phyloP scores from a whole-genome alignment of 2,888 invertebrate species.

The Caradrina clavipalpis region DNA sequence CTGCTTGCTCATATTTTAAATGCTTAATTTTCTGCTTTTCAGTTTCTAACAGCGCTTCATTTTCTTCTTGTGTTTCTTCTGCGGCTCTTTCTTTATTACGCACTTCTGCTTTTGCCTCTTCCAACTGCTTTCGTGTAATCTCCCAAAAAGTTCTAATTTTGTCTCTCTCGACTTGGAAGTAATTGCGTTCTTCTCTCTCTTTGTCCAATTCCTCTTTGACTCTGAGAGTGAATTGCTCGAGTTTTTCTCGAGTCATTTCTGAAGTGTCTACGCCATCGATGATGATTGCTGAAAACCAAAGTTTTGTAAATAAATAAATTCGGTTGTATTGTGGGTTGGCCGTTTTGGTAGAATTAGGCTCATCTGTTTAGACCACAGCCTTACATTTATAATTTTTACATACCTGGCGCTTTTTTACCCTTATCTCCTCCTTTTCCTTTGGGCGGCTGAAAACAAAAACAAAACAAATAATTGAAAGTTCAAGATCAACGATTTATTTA shows the following conservation, averaged over 20 bases:
- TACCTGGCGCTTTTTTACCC: constrained; percentile 84
- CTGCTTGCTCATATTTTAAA: constrained; percentile 97
- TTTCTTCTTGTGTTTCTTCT: constrained; percentile 96
- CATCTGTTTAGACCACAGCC: too few species aligned
- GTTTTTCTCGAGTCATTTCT: constrained; percentile 97
- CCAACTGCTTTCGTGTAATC: constrained; percentile 96
- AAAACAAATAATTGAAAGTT: neutral
- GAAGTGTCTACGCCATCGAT: constrained; percentile 98
- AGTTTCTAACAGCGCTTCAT: constrained; percentile 96
- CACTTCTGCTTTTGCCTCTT: constrained; percentile 94
- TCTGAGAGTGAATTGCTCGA: constrained; percentile 96
- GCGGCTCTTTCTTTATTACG: constrained; percentile 94
- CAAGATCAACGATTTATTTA: too few species aligned
- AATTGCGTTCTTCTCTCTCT: constrained; percentile 98
- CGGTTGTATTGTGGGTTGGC: too few species aligned
- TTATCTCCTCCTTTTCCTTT: constrained; percentile 78
- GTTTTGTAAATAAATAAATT: neutral
- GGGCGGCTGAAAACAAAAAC: constrained; percentile 80
- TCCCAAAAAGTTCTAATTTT: constrained; percentile 99
- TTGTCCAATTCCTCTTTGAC: constrained; percentile 97
- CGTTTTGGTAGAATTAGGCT: too few species aligned
- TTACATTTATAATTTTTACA: too few species aligned
- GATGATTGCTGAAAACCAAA: constrained; percentile 88
- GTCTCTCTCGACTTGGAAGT: constrained; percentile 98
- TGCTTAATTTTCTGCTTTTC: constrained; percentile 98